Evolutionary conservation across 2,113 vertebrate species (phyloP).

Genomic region (Microtus pennsylvanicus): DNA sequence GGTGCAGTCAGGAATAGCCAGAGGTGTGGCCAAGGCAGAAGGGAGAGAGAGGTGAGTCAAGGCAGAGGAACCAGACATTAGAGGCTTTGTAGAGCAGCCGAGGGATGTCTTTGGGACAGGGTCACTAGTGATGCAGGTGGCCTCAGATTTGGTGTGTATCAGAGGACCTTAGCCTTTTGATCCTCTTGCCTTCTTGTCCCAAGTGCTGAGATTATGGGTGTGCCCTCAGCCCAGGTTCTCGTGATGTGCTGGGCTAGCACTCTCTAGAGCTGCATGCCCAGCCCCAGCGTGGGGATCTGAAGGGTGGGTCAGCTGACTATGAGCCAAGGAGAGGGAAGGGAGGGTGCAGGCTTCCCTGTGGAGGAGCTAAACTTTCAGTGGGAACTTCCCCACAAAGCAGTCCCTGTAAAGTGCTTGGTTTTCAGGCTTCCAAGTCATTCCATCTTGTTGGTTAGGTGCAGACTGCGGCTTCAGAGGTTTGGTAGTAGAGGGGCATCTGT

Average conservation of each 20-base stretch:
- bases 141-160: neutral
- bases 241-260: neutral
- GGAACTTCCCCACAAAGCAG: neutral
- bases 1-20: neutral
- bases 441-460: neutral
- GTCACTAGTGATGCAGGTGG: neutral
- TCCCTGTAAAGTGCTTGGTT: neutral
- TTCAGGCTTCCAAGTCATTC: neutral
- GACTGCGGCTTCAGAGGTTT: neutral
- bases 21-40: neutral
- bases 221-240: neutral
- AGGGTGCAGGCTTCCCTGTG: neutral
- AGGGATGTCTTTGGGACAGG: neutral
- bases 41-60: neutral
- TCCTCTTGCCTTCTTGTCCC: neutral
- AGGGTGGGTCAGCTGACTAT: neutral
- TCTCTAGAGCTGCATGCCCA: neutral
- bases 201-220: neutral
- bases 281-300: neutral
- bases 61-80: neutral
- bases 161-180: neutral
- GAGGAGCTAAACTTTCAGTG: neutral
- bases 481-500: neutral
- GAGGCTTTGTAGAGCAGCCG: neutral
- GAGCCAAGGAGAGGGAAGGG: no score